Percentiles rank a stretch among this genome's conserved stretches.
These are phyloP conservation scores for Eupithecia insigniata DNA, from an alignment of 2,888 invertebrate genomes.

Conservation along the genomic window DNA sequence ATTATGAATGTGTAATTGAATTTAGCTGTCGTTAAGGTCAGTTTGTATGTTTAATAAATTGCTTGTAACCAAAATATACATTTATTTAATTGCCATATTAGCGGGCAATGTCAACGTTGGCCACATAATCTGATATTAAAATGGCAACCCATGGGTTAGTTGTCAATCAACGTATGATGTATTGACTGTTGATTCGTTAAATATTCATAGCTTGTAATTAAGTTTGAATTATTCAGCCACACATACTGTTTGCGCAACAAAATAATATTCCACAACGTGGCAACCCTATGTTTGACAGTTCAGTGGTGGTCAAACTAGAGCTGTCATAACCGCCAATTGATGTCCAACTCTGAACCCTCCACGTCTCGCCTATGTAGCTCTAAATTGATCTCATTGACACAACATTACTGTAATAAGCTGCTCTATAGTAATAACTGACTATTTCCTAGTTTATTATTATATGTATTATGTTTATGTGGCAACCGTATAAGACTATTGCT, in stretches of 20 bases:
- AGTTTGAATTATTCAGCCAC: background rate
- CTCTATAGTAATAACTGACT: slow-evolving; percentile 4
- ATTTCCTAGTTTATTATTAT: background rate
- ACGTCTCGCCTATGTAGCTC: slow-evolving; percentile 49
- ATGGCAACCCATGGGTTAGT: background rate
- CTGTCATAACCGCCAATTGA: slow-evolving; percentile 52
- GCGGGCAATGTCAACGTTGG: background rate
- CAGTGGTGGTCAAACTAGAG: slow-evolving; percentile 38
- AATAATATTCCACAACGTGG: background rate
- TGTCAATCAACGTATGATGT: background rate
- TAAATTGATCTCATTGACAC: slow-evolving; percentile 52
- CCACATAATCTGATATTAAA: background rate
- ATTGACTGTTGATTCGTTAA: background rate
- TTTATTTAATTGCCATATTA: background rate
- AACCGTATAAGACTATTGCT: background rate
- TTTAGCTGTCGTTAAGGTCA: slow-evolving; percentile 12
- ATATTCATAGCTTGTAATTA: background rate
- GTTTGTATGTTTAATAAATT: slow-evolving; percentile 6
- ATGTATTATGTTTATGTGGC: background rate
- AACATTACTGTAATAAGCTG: slow-evolving; percentile 34
- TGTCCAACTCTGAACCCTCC: slow-evolving; percentile 47
- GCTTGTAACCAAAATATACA: background rate
- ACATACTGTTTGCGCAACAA: background rate
- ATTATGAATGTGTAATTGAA: slow-evolving; percentile 47
- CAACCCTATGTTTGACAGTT: slow-evolving; percentile 22